A percentile compares a stretch with the other conserved stretches of the same genome.
Evolutionary conservation across 2,888 invertebrate genomes (phyloP).

Genomic region (Achlya flavicornis): DNA sequence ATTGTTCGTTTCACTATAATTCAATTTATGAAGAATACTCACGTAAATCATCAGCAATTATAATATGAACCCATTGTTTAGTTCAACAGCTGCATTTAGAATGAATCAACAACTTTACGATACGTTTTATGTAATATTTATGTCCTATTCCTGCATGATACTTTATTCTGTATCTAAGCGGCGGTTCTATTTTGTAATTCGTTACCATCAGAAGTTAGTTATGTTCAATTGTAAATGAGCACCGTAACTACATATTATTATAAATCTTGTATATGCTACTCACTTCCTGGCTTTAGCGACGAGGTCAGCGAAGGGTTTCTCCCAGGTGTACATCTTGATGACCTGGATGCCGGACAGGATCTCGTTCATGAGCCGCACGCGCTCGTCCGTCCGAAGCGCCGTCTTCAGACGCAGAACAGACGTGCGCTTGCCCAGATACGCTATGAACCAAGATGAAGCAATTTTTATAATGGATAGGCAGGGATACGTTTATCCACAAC

Average conservation of each 20-base stretch:
- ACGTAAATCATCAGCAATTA: neutral
- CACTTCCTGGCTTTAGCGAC: constrained; percentile 89
- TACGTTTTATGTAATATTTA: neutral
- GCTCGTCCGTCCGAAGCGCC: constrained; percentile 93
- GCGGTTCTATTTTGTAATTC: neutral
- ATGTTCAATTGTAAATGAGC: neutral
- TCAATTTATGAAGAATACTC: neutral
- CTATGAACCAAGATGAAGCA: constrained; percentile 64
- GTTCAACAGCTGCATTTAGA: neutral
- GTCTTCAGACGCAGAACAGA: constrained; percentile 90
- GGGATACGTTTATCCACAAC: neutral
- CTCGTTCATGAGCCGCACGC: constrained; percentile 96
- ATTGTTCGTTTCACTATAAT: neutral
- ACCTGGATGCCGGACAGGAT: constrained; percentile 92
- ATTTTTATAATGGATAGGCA: neutral
- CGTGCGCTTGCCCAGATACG: constrained; percentile 89
- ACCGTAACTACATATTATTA: neutral
- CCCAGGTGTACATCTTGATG: constrained; percentile 97
- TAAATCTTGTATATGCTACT: constrained; percentile 43
- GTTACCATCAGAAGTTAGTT: neutral
- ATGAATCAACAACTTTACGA: neutral
- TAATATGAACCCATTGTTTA: neutral
- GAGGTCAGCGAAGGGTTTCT: constrained; percentile 90
- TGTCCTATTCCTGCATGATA: neutral
- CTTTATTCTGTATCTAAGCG: no score